Base-by-base conservation (phyloP, 2,888 invertebrate species). In the Hypena proboscidalis region DNA sequence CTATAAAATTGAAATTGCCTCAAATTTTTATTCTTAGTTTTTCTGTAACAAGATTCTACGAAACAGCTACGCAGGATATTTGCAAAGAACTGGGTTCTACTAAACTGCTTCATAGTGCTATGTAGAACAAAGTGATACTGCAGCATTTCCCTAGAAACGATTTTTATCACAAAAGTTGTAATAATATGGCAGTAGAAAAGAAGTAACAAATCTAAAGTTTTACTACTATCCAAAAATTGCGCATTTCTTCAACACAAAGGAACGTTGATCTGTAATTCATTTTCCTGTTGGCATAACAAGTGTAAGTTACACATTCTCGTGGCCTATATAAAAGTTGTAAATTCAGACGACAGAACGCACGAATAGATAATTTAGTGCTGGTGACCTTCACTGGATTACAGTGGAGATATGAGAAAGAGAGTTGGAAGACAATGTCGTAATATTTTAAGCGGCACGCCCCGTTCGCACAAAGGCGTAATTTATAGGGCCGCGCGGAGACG, bases 401-500 rank as follows among this genome's bases (percentile, higher is more conserved):
- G 77, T 74, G 64, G 71, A 82, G 85, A 87, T 85, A 81, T 85
- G 87, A 84, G 79, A 68, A 74, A 76, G 79, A 79, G 78, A 81
- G 82, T 80, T 72, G 82, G 83, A 85, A 87, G 88, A 87, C 89
- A 90, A 89, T 86, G 86, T 88, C 85, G 87, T 87, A 89, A 87
- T 90, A 90, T 89, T 87, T 88, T 85, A 90, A 84, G 78, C 81
- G 80, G 82, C 82, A 85, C 86, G 88, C 87, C 89, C 84, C 70
- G 79, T 83, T 86, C 85, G 85, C 86, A 90, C 88, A 90, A 86
- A 87, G 85, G 82, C 83, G 85, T 87, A 87, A 90, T 90, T 90
- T 89, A 90, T 89, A 82, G 86, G 83, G 84, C 83, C 84, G 80
- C 83, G 85, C 81, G 84, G 87, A 90, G 90, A 87, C 87, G 87